Percentiles rank a stretch among this genome's conserved stretches.
phyloP scores from a whole-genome alignment of 2,113 vertebrate species.

The Romanogobio albipinnatus region DNA sequence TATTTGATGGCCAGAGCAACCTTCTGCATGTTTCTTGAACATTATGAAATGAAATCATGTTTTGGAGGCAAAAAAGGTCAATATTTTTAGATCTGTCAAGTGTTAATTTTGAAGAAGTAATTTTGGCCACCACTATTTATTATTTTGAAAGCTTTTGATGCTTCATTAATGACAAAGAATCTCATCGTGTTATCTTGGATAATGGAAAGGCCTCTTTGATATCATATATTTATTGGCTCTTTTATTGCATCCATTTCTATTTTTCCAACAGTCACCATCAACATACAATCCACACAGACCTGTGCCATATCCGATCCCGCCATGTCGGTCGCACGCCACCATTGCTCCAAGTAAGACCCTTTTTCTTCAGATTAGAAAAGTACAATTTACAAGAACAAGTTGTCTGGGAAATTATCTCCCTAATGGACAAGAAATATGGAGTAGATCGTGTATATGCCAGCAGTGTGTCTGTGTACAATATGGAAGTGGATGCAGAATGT shows the following conservation, averaged over 20 bases:
- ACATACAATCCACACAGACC: slow-evolving; percentile 96
- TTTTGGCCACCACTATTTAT: background rate
- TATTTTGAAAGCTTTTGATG: background rate
- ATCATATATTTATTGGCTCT: too few relatives aligned
- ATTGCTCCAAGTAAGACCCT: slow-evolving; percentile 94
- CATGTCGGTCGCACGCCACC: slow-evolving; percentile 93
- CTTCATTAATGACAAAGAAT: background rate
- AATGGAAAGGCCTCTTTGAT: background rate
- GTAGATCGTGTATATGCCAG: slow-evolving; percentile 1
- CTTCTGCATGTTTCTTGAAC: too few relatives aligned
- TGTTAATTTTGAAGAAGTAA: too few relatives aligned
- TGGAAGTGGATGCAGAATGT: slow-evolving; percentile 28
- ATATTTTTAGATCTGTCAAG: too few relatives aligned
- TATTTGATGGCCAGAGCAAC: too few relatives aligned
- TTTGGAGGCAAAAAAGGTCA: too few relatives aligned
- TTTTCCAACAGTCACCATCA: slow-evolving; percentile 83
- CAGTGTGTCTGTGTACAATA: background rate
- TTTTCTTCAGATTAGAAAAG: background rate
- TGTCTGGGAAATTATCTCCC: background rate
- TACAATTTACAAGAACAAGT: background rate
- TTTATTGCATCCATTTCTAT: slow-evolving; percentile 5
- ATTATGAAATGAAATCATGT: too few relatives aligned
- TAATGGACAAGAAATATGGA: background rate
- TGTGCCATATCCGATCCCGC: slow-evolving; percentile 96
- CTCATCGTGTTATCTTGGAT: background rate